Base-by-base conservation (phyloP, 2,888 invertebrate genomes). In the Gastrophysa polygoni region DNA sequence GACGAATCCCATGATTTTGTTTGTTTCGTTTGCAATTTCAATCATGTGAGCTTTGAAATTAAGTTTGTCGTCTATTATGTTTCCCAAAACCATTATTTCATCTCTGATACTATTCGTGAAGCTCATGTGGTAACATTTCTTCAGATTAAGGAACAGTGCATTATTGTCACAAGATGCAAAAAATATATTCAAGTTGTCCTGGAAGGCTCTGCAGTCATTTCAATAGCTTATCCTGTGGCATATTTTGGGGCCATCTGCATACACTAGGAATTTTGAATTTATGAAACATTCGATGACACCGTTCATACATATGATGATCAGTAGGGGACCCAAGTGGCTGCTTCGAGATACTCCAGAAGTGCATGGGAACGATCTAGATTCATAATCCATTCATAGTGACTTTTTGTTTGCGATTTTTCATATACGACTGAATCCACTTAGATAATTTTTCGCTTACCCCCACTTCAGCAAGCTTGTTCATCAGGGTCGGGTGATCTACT, bases 401-500 rank as follows among this genome's bases (percentile, higher is more conserved):
- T 21, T 21, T 21, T 48, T 24, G 24, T 48, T 48, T 48, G 10
- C 21, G 48, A 48, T 48, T 10, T 48, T 18, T 48, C 20, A 47
- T 47, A 47, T 47, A 20, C 20, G 47, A 47, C 2, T 47, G 21
- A 47, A 47, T 47, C 43, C 43, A 43, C 43, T 43, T 43, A n/a
- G 43, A 43, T 43, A 43, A n/a, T n/a, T 43, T 43, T 43, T 43
- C 43, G 43, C 43, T 43, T 43, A 43, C 43, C 14, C 43, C 43
- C 8, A 43, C 43, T 24, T 24, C 48, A 48, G 48, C 2, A 21
- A 48, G 7, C 21, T 48, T 48, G n/a, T 21, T 24, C 24, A 48
- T 21, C 11, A 48, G 48, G 48, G 48, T 48, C 8, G 0, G 24
- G 48, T 49, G 49, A 49, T 49, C 49, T 49, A 49, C 28, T 49